A percentile compares a stretch with the other conserved stretches of the same genome.
Evolutionary conservation across 2,797 vertebrate genomes (phyloP).

Genomic region (Pitangus sulphuratus): DNA sequence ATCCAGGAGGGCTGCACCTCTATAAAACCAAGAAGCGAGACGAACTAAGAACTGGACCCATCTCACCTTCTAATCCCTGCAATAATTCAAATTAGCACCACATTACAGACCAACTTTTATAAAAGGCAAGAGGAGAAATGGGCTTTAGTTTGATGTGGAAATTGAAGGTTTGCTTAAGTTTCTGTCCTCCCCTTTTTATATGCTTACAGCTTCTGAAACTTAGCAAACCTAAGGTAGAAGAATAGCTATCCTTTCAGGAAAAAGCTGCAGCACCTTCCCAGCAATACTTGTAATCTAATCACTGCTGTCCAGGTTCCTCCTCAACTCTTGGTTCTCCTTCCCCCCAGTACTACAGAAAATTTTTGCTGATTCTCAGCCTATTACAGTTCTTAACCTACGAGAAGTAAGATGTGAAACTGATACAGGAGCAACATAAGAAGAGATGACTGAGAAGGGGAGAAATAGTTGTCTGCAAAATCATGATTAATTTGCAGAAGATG

Average conservation of each 20-base stretch:
- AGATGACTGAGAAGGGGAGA: neutral
- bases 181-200: neutral
- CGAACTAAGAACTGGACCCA: neutral
- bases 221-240: neutral
- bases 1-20: neutral
- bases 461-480: neutral
- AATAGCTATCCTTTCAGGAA: neutral
- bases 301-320: neutral
- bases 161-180: neutral
- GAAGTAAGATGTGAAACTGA: neutral
- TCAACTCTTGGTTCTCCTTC: neutral
- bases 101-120: neutral
- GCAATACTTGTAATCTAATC: neutral
- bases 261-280: neutral
- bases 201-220: constrained; percentile 4
- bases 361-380: neutral
- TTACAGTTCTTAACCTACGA: neutral
- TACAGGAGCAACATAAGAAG: neutral
- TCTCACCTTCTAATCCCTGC: constrained; percentile 15
- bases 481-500: neutral
- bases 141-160: constrained; percentile 15
- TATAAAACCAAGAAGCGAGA: constrained; percentile 29
- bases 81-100: constrained; percentile 35
- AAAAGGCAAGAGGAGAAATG: neutral
- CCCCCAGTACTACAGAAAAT: neutral